Evolutionary conservation across 92 coral and sea anemone genomes (phyloP).

Genomic region (Diadumene lineata): DNA sequence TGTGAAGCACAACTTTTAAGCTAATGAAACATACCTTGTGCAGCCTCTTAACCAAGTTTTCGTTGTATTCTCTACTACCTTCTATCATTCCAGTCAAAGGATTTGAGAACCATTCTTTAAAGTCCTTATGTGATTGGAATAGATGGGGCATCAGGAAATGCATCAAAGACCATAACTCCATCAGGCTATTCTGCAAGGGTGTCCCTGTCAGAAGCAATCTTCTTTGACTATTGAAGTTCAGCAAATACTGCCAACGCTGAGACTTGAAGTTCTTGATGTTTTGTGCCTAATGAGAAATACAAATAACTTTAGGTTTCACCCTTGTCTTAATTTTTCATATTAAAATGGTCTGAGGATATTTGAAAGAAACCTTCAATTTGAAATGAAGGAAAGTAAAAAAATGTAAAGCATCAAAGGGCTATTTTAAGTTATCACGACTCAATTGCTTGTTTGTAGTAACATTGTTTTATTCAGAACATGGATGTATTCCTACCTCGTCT

Average conservation of each 20-base stretch:
- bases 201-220: conserved; percentile 95
- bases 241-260: conserved; percentile 97
- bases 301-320: background rate
- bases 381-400: no score
- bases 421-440: no score
- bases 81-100: conserved; percentile 99
- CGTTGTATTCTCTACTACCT: conserved; percentile 98
- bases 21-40: conserved; percentile 96
- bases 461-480: no score
- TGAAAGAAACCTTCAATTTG: no score
- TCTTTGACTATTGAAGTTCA: conserved; percentile 95
- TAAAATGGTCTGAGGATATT: no score
- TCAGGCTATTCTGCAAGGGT: conserved; percentile 94
- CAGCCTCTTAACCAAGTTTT: conserved; percentile 85
- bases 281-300: conserved; percentile 70
- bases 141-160: conserved; percentile 99
- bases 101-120: conserved; percentile 99
- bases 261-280: conserved; percentile 99
- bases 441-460: no score
- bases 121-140: conserved; percentile 97
- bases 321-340: background rate
- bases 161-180: conserved; percentile 99
- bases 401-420: no score
- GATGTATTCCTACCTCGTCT: conserved; percentile 75
- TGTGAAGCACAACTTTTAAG: no score